phyloP scores from a whole-genome alignment of 2,797 vertebrate genomes.

The Melanotaenia trifasciata region DNA sequence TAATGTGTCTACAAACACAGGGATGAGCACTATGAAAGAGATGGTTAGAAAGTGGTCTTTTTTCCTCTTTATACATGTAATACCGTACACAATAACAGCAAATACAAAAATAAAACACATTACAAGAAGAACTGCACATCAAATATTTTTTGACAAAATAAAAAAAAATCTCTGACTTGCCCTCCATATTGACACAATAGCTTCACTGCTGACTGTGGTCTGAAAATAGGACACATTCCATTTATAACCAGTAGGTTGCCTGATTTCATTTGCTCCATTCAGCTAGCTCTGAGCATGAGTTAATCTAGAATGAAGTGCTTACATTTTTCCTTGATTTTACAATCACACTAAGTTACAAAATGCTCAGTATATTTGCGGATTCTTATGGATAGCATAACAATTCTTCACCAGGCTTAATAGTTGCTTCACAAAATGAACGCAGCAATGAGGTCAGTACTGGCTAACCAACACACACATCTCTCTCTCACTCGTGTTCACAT shows the following conservation, averaged over 20 bases:
- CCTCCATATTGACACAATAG: slow-evolving; percentile 15
- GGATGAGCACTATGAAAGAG: slow-evolving; percentile 30
- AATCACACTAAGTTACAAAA: background rate
- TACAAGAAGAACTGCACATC: background rate
- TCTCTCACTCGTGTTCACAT: slow-evolving; percentile 30
- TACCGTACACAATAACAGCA: background rate
- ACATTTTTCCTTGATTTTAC: slow-evolving; percentile 36
- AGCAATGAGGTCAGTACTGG: slow-evolving; percentile 65
- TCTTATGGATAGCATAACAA: background rate
- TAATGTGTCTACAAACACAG: slow-evolving; percentile 36
- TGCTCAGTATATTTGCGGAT: background rate
- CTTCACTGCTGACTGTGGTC: slow-evolving; percentile 15
- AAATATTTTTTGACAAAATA: background rate
- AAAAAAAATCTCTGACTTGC: background rate
- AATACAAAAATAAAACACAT: background rate
- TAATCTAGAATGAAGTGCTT: slow-evolving; percentile 23
- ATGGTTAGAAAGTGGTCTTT: slow-evolving; percentile 12
- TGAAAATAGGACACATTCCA: slow-evolving; percentile 48
- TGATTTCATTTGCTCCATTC: slow-evolving; percentile 17
- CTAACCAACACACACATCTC: slow-evolving; percentile 65
- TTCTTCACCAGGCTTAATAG: too few relatives aligned
- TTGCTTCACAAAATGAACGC: slow-evolving; percentile 60
- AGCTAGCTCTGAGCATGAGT: slow-evolving; percentile 9
- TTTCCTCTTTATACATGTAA: slow-evolving; percentile 12
- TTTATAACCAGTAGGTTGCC: slow-evolving; percentile 34